Conservation (phyloP, 2,797 vertebrate species). For the Anguilla megastoma region DNA sequence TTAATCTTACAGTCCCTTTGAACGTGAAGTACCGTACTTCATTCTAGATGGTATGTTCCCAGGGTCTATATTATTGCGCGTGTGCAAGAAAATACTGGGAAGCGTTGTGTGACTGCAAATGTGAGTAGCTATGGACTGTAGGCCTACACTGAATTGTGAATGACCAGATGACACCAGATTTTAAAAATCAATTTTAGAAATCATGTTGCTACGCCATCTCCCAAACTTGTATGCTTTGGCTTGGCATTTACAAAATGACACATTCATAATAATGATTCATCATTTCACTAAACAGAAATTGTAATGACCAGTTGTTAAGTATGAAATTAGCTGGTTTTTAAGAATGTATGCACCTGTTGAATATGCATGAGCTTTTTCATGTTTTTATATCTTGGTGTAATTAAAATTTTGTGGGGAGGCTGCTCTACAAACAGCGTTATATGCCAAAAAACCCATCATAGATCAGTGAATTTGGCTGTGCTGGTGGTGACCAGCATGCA, state of each 20-base stretch:
- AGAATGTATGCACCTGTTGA: too few relatives aligned
- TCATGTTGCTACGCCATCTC: background rate
- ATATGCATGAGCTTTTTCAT: background rate
- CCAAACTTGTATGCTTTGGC: background rate
- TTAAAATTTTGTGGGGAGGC: background rate
- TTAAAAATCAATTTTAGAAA: background rate
- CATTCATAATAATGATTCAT: background rate
- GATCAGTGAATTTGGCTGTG: too few relatives aligned
- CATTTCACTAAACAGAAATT: background rate
- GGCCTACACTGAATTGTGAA: background rate
- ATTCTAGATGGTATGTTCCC: slow-evolving; percentile 5
- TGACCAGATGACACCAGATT: background rate
- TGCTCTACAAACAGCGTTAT: background rate
- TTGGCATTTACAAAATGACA: background rate
- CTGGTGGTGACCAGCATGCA: too few relatives aligned
- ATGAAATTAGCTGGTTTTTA: background rate
- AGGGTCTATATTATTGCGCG: background rate
- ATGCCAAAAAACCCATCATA: background rate
- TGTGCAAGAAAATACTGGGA: background rate
- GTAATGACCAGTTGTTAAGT: background rate
- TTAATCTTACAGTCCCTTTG: background rate
- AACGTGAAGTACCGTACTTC: background rate
- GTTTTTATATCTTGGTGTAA: background rate
- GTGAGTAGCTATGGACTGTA: too few relatives aligned
- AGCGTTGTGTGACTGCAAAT: background rate